Conservation (phyloP, 2,888 invertebrate species). For the Netelia inedita region DNA sequence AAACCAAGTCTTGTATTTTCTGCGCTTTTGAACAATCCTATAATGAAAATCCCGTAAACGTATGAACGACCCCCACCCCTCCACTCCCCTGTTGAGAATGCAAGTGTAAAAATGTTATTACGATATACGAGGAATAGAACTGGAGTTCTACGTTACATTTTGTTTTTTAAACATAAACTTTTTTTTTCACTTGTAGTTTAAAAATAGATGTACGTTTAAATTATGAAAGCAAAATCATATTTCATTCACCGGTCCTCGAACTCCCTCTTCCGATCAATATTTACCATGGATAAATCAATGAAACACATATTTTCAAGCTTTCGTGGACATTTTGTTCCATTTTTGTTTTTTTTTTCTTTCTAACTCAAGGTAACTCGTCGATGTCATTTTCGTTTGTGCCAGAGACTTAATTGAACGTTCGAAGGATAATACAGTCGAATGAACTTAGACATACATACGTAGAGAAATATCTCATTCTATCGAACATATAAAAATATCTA, state of each 20-base stretch:
- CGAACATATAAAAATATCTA: slow-evolving; percentile 66
- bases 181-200: slow-evolving; percentile 80
- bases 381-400: background rate
- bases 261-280: background rate
- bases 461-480: slow-evolving; percentile 39
- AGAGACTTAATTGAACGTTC: slow-evolving; percentile 1
- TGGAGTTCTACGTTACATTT: slow-evolving; percentile 67
- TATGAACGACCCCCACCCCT: slow-evolving; percentile 55
- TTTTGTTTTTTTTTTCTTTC: background rate
- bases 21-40: slow-evolving; percentile 30
- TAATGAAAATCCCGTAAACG: slow-evolving; percentile 29
- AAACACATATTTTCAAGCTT: slow-evolving; percentile 36
- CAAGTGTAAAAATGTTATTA: slow-evolving; percentile 78
- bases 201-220: slow-evolving; percentile 80
- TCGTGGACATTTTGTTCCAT: background rate
- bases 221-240: slow-evolving; percentile 56
- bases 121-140: slow-evolving; percentile 65
- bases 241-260: slow-evolving; percentile 1
- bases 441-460: slow-evolving; percentile 31
- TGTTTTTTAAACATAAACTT: slow-evolving; percentile 77
- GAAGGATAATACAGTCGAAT: slow-evolving; percentile 5
- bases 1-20: slow-evolving; percentile 51
- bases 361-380: background rate
- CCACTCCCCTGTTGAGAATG: slow-evolving; percentile 69
- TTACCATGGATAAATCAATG: slow-evolving; percentile 7